Conservation (phyloP, 1,140 invertebrate genomes). For the Lasioglossum albipes region DNA sequence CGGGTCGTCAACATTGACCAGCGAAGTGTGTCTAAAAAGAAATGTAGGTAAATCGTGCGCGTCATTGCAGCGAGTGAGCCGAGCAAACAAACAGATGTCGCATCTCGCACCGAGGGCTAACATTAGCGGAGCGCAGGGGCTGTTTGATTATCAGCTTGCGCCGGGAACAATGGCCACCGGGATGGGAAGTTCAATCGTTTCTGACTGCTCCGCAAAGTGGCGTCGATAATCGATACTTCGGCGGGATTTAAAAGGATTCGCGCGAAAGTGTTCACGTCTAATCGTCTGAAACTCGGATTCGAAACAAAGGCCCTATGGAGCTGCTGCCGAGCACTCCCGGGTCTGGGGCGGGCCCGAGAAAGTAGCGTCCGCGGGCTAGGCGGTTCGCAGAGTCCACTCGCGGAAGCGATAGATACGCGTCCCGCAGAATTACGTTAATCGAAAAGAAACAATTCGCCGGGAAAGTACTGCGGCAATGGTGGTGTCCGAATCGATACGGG, state of each 20-base stretch:
- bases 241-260: neutral
- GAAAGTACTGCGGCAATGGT: conserved; percentile 37
- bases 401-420: conserved; percentile 40
- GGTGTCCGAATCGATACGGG: conserved; percentile 50
- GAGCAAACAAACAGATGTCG: neutral
- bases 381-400: conserved; percentile 32
- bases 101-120: neutral
- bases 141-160: conserved; percentile 21
- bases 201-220: conserved; percentile 8
- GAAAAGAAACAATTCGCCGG: conserved; percentile 54
- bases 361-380: neutral
- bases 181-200: conserved; percentile 9
- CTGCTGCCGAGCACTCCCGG: neutral
- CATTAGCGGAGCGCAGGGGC: neutral
- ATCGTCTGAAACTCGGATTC: neutral
- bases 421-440: conserved; percentile 58
- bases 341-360: no score
- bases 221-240: conserved; percentile 2
- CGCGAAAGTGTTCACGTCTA: neutral
- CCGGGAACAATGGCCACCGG: conserved; percentile 1
- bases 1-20: no score
- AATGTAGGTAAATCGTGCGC: no score
- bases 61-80: neutral
- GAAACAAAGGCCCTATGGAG: neutral
- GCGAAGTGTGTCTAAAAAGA: no score